Conservation (phyloP, 2,888 invertebrate genomes). For the Standfussiana lucernea region DNA sequence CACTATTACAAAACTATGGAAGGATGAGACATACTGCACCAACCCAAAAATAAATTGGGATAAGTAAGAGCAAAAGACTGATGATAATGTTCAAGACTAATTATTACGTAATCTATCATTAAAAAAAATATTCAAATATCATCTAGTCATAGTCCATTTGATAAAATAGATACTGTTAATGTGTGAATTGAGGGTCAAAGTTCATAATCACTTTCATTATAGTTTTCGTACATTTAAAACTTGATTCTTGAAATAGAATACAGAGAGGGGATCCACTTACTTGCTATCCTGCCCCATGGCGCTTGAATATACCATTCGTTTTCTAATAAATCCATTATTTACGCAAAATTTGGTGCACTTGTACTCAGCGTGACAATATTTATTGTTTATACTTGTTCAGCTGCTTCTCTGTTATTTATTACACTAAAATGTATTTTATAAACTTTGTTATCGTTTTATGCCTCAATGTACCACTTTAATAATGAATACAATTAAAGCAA, state of each 20-base stretch:
- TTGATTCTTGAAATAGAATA: slow-evolving; percentile 48
- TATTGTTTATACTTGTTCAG: not conserved
- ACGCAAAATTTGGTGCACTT: not conserved
- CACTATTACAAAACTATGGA: not conserved
- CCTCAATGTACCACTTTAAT: not conserved
- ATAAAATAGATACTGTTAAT: slow-evolving; percentile 16
- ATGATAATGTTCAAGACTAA: not conserved
- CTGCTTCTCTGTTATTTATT: not conserved
- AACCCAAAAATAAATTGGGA: not conserved
- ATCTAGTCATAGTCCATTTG: slow-evolving; percentile 14
- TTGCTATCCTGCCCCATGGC: slow-evolving; percentile 85
- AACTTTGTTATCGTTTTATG: not conserved
- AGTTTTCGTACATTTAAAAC: not conserved
- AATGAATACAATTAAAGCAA: slow-evolving; percentile 1
- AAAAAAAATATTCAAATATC: slow-evolving; percentile 9
- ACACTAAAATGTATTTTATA: not conserved
- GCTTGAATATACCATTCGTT: slow-evolving; percentile 87
- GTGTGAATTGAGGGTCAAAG: slow-evolving; percentile 43
- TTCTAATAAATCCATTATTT: slow-evolving; percentile 77
- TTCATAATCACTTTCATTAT: slow-evolving; percentile 3
- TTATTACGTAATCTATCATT: not conserved
- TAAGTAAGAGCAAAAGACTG: not conserved
- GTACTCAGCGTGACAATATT: not conserved
- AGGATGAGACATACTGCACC: not conserved
- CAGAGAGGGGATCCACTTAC: slow-evolving; percentile 74